These are phyloP conservation scores for Oreohelix idahoensis DNA, from an alignment of 1,140 invertebrate species.

Conservation along the genomic window DNA sequence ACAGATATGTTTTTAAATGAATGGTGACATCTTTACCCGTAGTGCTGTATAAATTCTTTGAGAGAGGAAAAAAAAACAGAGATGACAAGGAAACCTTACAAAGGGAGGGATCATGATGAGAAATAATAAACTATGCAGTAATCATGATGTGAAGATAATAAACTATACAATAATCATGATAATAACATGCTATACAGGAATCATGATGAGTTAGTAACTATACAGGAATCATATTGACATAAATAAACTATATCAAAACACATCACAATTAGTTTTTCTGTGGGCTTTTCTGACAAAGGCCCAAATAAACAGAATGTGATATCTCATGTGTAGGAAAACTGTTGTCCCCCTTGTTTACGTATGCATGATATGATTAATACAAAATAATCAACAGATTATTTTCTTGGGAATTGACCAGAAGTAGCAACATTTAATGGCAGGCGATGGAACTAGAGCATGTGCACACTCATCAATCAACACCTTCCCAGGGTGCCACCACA, in stretches of 20 bases:
- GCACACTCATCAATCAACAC: conserved; percentile 39
- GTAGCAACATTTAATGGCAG: not conserved
- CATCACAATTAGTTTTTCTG: not conserved
- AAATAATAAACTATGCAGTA: not conserved
- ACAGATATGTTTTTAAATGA: not conserved
- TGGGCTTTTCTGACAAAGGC: not conserved
- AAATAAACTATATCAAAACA: not conserved
- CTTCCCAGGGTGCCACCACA: conserved; percentile 63
- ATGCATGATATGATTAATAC: not conserved
- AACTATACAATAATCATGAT: not conserved
- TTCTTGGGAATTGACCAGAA: not conserved
- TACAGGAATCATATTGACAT: not conserved
- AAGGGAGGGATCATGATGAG: not conserved
- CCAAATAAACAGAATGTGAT: not conserved
- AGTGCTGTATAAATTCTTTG: not conserved
- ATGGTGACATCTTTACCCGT: conserved; percentile 3
- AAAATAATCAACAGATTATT: not conserved
- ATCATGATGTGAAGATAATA: not conserved
- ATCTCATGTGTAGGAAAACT: not conserved
- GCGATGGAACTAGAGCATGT: not conserved
- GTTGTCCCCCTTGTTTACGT: not conserved
- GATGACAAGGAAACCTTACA: not conserved
- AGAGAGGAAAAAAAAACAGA: not conserved
- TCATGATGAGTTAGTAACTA: not conserved
- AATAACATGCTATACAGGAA: not conserved